Evolutionary conservation across 2,888 invertebrate species (phyloP).

Genomic region (Ischnus inquisitorius): DNA sequence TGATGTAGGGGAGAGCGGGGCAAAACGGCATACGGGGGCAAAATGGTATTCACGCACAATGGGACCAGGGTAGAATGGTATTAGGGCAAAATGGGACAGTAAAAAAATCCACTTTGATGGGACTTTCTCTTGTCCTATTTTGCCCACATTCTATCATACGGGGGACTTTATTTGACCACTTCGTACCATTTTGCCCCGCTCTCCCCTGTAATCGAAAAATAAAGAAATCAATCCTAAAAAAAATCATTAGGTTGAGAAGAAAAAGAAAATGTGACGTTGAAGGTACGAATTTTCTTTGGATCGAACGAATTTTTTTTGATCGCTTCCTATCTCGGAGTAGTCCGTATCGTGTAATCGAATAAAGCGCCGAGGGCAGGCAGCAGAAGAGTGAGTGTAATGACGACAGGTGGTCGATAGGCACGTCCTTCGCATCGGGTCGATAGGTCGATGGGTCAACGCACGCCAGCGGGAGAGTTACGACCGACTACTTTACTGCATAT

Average conservation of each 20-base stretch:
- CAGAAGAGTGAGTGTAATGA: constrained; percentile 18
- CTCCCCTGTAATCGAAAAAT: too few species aligned
- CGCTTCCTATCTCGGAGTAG: background rate
- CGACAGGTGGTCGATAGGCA: constrained; percentile 53
- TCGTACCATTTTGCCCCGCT: too few species aligned
- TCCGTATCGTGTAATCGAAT: constrained; percentile 32
- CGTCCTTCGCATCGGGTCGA: constrained; percentile 56
- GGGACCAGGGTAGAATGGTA: too few species aligned
- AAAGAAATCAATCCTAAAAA: too few species aligned
- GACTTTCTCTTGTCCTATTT: too few species aligned
- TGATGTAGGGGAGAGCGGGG: too few species aligned
- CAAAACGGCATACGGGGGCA: too few species aligned
- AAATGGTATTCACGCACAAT: too few species aligned
- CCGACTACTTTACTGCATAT: constrained; percentile 1
- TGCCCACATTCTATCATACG: too few species aligned
- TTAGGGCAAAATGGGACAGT: too few species aligned
- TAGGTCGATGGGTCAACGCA: constrained; percentile 56
- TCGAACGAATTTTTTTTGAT: background rate
- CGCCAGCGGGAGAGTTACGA: constrained; percentile 29
- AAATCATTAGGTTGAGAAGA: background rate
- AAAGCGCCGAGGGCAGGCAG: background rate
- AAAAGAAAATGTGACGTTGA: background rate
- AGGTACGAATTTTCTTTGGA: background rate
- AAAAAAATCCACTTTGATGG: too few species aligned
- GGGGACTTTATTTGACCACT: too few species aligned